Base-by-base conservation (phyloP, 2,113 vertebrate genomes). In the Zosterops hypoxanthus region DNA sequence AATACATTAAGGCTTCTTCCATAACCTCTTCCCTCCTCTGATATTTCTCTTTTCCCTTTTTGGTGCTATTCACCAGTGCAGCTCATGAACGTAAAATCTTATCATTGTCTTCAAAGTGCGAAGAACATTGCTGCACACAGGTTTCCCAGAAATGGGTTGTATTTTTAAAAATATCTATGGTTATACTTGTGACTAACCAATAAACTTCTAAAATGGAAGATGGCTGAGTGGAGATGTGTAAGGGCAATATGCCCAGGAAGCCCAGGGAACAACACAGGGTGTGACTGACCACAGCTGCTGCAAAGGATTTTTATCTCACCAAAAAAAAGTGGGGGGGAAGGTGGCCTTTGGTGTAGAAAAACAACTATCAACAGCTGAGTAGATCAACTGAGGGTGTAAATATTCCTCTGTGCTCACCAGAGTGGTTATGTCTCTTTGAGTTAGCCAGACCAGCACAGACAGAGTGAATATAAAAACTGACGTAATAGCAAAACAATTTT, bases 1-100 rank as follows among this genome's bases (percentile, higher is more conserved):
- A 97, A 95, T 68, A 84, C 34, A 55, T 82, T 47, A 84, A 96
- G 57, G 49, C 14, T 88, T 91, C 65, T 65, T 79, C 69, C 14
- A 34, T 81, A 93, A 86, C 78, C 84, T 82, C 50, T 77, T 93
- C 75, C 39, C 25, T 82, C 34, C 57, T 95, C 69, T 89, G 86
- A 87, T 94, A 10, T 36, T 86, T 66, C 88, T 75, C 60, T 59
- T 10, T 61, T 50, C 12, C 5, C 29, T 59, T 90, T 87, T 94
- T 70, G 26, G 56, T 66, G 33, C 26, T 61, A 5, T 46, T 94
- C 83, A 81, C 29, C 56, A 63, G 15, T 7, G 42, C 13, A 71
- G 29, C 31, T 81, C 49, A 49, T 8, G 25, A 56, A 77, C 11
- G 1, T 31, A 39, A 76, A 88, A 56, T 24, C 39, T 76, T 85